Conservation (phyloP, 2,113 vertebrate species). For the Genyomyrus donnyi region DNA sequence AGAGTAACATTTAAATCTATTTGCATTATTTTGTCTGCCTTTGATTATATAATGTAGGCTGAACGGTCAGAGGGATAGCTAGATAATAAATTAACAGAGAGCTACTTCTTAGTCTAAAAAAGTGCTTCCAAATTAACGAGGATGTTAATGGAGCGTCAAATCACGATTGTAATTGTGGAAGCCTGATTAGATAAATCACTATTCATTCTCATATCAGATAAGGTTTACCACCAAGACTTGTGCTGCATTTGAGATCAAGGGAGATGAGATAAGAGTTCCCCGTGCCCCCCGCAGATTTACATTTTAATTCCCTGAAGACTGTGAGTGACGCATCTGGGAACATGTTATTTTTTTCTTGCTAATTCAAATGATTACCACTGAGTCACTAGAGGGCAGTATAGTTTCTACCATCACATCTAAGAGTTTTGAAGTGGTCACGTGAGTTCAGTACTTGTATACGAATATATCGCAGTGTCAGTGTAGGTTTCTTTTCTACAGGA, state of each 20-base stretch:
- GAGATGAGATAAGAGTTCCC: neutral
- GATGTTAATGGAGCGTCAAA: neutral
- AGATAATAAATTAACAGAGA: neutral
- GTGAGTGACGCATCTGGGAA: slow-evolving; percentile 5
- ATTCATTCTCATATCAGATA: neutral
- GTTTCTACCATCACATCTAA: slow-evolving; percentile 38
- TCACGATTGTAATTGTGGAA: neutral
- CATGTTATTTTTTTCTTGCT: neutral
- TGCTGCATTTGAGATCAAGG: neutral
- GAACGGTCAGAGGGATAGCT: neutral
- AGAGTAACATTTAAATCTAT: neutral
- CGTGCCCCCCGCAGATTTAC: slow-evolving; percentile 6
- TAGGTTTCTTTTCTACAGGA: neutral
- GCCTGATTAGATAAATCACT: neutral
- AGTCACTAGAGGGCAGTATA: slow-evolving; percentile 56
- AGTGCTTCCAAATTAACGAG: neutral
- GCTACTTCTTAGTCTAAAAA: neutral
- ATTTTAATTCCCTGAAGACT: slow-evolving; percentile 20
- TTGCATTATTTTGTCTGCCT: neutral
- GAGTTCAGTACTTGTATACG: neutral
- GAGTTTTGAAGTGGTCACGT: neutral
- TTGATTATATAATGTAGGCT: slow-evolving; percentile 1
- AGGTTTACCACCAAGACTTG: neutral
- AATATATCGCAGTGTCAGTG: neutral
- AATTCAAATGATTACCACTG: slow-evolving; percentile 19